Conservation (phyloP, 2,888 invertebrate genomes). For the Lysandra coridon region DNA sequence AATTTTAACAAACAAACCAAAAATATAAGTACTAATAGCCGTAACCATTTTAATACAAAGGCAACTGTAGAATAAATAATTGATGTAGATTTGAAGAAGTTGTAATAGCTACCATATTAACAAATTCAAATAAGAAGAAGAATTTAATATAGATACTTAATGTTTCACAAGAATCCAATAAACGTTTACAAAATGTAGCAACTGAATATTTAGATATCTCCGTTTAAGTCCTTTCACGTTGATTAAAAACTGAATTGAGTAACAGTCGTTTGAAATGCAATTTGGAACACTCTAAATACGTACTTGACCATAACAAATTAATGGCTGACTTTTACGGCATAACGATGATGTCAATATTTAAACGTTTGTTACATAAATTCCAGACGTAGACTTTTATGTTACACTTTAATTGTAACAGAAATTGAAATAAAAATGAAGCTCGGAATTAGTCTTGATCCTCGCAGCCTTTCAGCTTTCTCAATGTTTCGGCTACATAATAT, state of each 20-base stretch:
- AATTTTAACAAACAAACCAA: no score
- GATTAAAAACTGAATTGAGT: constrained; percentile 14
- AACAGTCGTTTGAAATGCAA: constrained; percentile 23
- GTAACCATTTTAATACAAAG: no score
- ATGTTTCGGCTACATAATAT: neutral
- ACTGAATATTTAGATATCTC: neutral
- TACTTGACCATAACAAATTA: constrained; percentile 11
- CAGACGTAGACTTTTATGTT: neutral
- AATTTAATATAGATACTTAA: no score
- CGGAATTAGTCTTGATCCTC: no score
- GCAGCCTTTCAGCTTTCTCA: neutral
- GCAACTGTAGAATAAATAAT: no score
- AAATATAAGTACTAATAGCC: no score
- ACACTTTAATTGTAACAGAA: neutral
- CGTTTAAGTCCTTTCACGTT: constrained; percentile 2
- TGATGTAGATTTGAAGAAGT: no score
- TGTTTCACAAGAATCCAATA: neutral
- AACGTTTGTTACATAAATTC: constrained; percentile 7
- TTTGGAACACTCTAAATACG: constrained; percentile 9
- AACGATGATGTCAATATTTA: constrained; percentile 5
- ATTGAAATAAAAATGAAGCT: no score
- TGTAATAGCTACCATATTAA: no score
- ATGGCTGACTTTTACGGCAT: neutral
- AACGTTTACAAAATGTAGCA: neutral
- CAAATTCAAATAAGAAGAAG: no score